Evolutionary conservation across 2,113 vertebrate genomes (phyloP).

Genomic region (Scortum barcoo): DNA sequence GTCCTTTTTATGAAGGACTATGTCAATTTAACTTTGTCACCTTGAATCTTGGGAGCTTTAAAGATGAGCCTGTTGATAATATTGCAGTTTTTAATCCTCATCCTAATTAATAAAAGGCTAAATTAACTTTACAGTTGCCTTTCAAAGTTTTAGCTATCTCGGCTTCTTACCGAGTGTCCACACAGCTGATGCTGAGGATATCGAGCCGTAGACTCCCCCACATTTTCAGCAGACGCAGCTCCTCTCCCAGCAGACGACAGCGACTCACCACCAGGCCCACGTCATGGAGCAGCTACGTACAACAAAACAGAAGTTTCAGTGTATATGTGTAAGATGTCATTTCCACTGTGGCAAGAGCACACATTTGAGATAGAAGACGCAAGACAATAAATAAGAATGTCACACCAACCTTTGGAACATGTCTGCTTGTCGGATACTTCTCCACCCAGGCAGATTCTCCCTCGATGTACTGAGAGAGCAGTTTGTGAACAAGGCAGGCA

Average conservation of each 20-base stretch:
- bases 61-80: neutral
- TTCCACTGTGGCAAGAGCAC: neutral
- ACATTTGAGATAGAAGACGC: neutral
- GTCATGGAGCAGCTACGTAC: conserved; percentile 81
- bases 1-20: too few relatives aligned
- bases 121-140: neutral
- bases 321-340: neutral
- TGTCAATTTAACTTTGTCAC: neutral
- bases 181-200: conserved; percentile 77
- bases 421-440: conserved; percentile 75
- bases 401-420: conserved; percentile 74
- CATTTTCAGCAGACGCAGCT: conserved; percentile 76
- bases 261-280: conserved; percentile 81
- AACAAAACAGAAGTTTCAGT: neutral
- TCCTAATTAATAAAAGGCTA: neutral
- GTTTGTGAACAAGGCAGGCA: conserved; percentile 78
- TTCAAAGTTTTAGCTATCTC: neutral
- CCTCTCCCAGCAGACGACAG: conserved; percentile 84
- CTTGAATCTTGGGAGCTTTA: too few relatives aligned
- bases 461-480: conserved; percentile 69
- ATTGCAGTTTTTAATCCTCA: neutral
- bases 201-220: conserved; percentile 79
- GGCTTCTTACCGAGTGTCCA: conserved; percentile 73
- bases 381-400: neutral
- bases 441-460: conserved; percentile 68